Evolutionary conservation across 2,113 vertebrate genomes (phyloP).

Genomic region (Cyprinus carpio): DNA sequence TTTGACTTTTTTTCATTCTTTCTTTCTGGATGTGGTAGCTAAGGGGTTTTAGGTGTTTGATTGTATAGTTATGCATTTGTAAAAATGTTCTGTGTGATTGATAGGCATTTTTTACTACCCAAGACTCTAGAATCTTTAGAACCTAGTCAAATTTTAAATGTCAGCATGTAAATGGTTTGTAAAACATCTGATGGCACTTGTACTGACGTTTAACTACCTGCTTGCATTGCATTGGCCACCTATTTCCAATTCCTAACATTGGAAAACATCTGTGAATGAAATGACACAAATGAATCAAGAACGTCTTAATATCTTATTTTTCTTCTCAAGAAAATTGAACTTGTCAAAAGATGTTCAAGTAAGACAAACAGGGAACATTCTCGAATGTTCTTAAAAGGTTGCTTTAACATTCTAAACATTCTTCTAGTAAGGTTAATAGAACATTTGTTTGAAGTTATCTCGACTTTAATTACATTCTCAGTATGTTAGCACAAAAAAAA

Average conservation of each 20-base stretch:
- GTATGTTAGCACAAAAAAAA: too few species aligned
- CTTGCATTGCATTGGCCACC: background rate
- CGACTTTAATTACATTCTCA: too few species aligned
- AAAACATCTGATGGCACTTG: too few species aligned
- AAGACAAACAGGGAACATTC: background rate
- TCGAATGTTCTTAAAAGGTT: too few species aligned
- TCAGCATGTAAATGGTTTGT: background rate
- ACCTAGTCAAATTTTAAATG: background rate
- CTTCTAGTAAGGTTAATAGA: too few species aligned
- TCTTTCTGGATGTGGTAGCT: background rate
- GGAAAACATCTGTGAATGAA: background rate
- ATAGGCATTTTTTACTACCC: background rate
- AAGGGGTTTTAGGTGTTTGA: background rate
- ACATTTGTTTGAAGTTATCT: too few species aligned
- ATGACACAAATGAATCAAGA: background rate
- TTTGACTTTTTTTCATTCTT: background rate
- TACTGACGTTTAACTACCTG: background rate
- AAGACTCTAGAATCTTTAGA: background rate
- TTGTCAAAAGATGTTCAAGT: background rate
- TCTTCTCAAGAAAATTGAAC: background rate
- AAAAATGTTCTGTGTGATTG: background rate
- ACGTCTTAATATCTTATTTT: background rate
- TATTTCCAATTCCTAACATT: too few species aligned
- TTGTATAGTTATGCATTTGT: background rate
- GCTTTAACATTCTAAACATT: too few species aligned